Conservation (phyloP, 2,797 vertebrate genomes). For the Halcyon smyrnensis region DNA sequence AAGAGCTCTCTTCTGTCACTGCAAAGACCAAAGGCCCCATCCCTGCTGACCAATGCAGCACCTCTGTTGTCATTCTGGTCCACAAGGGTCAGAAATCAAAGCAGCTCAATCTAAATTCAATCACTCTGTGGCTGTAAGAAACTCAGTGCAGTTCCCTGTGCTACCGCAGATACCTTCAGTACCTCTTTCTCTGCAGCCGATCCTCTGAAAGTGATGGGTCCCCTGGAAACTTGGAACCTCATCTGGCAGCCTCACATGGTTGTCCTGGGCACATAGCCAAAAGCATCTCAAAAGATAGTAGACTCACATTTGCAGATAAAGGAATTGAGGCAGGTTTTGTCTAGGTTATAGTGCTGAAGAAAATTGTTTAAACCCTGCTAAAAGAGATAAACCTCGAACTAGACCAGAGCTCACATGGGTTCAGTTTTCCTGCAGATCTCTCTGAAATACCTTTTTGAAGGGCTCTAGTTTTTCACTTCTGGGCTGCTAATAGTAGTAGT, state of each 20-base stretch:
- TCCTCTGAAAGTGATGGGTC: not conserved
- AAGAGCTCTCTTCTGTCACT: not conserved
- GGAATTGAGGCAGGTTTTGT: not conserved
- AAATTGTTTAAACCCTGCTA: not conserved
- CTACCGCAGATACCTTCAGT: not conserved
- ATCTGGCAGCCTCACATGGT: not conserved
- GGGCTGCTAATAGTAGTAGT: not conserved
- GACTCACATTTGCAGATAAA: not conserved
- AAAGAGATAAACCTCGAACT: not conserved
- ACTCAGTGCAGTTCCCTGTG: not conserved
- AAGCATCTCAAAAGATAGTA: not conserved
- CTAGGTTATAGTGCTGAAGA: not conserved
- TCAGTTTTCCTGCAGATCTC: not conserved
- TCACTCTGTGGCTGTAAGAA: not conserved
- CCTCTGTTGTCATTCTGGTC: not conserved
- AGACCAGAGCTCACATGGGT: not conserved
- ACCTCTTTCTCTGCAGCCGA: accelerated
- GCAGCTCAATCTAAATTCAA: not conserved
- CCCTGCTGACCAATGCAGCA: not conserved
- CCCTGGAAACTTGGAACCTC: not conserved
- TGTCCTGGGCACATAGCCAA: not conserved
- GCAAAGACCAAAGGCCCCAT: not conserved
- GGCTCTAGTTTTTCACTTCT: not conserved
- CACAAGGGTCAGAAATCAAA: not conserved
- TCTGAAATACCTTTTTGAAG: not conserved